Conservation (phyloP, 2,888 invertebrate species). For the Eumerus sabulonum region DNA sequence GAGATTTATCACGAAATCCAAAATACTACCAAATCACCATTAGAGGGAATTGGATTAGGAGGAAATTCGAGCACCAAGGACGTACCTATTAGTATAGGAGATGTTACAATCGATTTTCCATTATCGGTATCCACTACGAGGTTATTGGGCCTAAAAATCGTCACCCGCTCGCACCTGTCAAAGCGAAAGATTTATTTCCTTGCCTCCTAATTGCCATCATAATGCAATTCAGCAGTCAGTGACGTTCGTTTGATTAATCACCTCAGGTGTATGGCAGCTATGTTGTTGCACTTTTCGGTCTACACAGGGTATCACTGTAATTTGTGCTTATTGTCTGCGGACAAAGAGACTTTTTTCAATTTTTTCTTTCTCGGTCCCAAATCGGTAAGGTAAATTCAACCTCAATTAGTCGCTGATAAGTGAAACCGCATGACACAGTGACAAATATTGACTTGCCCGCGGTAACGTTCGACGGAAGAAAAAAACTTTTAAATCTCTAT, state of each 20-base stretch:
- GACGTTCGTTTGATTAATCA: constrained; percentile 48
- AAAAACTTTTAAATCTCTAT: too few species aligned
- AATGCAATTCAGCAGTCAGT: constrained; percentile 28
- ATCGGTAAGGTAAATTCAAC: constrained; percentile 26
- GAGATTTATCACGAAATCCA: constrained; percentile 41
- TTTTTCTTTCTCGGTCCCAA: background rate
- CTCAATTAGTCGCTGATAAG: constrained; percentile 41
- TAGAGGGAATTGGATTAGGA: too few species aligned
- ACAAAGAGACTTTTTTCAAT: background rate
- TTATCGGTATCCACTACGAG: constrained; percentile 3
- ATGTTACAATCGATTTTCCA: constrained; percentile 14
- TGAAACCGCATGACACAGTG: constrained; percentile 20
- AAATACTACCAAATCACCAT: too few species aligned
- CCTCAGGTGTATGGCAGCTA: background rate
- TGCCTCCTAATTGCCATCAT: constrained; percentile 37
- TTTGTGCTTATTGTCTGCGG: constrained; percentile 34
- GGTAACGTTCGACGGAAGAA: constrained; percentile 1
- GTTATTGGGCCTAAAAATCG: background rate
- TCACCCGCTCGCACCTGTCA: constrained; percentile 34
- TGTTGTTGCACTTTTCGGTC: constrained; percentile 21
- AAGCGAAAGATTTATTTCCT: constrained; percentile 28
- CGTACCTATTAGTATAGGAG: too few species aligned
- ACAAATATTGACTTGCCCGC: constrained; percentile 5
- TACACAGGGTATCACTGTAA: constrained; percentile 33
- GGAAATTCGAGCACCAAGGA: too few species aligned